Evolutionary conservation across 2,113 vertebrate species (phyloP).

Genomic region (Megalops atlanticus): DNA sequence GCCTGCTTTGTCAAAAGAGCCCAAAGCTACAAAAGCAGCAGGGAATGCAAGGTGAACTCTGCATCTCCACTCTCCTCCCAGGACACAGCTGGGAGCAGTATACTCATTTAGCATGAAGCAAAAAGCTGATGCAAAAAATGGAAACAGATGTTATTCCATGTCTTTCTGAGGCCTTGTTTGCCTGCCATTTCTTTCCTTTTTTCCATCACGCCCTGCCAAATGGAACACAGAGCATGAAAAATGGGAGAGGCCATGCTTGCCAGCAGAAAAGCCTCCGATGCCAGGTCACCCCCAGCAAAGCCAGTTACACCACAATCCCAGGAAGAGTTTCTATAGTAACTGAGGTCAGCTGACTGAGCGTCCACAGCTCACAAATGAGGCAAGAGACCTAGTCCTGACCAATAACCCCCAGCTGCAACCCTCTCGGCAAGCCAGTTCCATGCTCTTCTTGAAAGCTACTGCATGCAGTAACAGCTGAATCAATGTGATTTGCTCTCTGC

Average conservation of each 20-base stretch:
- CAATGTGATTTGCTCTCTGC: no score
- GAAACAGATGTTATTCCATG: constrained; percentile 66
- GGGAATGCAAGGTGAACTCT: constrained; percentile 37
- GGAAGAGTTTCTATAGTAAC: no score
- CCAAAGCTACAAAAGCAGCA: constrained; percentile 37
- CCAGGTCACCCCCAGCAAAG: no score
- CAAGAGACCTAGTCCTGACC: constrained; percentile 20
- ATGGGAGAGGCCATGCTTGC: no score
- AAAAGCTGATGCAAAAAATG: constrained; percentile 63
- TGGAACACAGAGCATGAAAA: constrained; percentile 37
- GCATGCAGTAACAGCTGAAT: no score
- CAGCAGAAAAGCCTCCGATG: no score
- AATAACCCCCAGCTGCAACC: no score
- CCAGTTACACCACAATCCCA: no score
- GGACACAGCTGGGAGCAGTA: constrained; percentile 50
- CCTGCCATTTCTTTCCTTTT: constrained; percentile 40
- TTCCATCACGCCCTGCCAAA: constrained; percentile 57
- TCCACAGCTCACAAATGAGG: no score
- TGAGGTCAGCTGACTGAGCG: constrained; percentile 21
- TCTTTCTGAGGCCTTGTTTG: constrained; percentile 51
- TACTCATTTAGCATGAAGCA: constrained; percentile 55
- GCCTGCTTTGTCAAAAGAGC: neutral
- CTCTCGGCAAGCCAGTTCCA: no score
- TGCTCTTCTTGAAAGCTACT: no score
- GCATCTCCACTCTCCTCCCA: constrained; percentile 56